Base-by-base conservation (phyloP, 2,113 vertebrate species). In the Myotis yumanensis region DNA sequence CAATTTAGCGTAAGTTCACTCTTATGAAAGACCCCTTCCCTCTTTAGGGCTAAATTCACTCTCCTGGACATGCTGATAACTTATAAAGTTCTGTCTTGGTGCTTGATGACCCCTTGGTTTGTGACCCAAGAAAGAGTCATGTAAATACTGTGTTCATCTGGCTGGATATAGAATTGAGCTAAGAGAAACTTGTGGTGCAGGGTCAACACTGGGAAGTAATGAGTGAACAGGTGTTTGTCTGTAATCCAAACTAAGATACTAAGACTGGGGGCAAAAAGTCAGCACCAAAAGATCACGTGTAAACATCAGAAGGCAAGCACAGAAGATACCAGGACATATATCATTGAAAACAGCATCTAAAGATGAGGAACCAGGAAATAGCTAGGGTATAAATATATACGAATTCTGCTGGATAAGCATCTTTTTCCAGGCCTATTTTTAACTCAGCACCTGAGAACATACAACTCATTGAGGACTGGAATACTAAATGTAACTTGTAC, bases 221-320 rank as follows among this genome's bases (percentile, higher is more conserved):
- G 66, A 93, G 66, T 48, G 72, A 94, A 14, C 68, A 72, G 4
- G 18, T 57, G 46, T 96, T 95, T 95, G 86, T 93, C 66, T 96
- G 22, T 92, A 90, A 83, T 92, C 66, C 73, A 85, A 62, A 28
- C 59, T 25, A 59, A 57, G 71, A 77, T 75, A 81, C 91, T 84
- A 84, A 89, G 14, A 51, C n/a, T 51, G 4, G 66, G 68, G 75
- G 35, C 43, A 59, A 81, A 97, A 91, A 92, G 64, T 95, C 87
- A 93, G 88, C 90, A 86, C 28, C 17, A 11, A 40, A 93, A 72
- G 66, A 82, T 68, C 66, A 51, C 64, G 22, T 89, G 76, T 94
- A 96, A 95, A 96, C 93, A 59, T 77, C 72, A 77, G 66, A 71
- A 91, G 32, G 51, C 57, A 93, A 82, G 32, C 77, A 68, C 68